These are phyloP conservation scores for Pentalonia nigronervosa DNA, from an alignment of 1,140 invertebrate species.

Conservation along the genomic window DNA sequence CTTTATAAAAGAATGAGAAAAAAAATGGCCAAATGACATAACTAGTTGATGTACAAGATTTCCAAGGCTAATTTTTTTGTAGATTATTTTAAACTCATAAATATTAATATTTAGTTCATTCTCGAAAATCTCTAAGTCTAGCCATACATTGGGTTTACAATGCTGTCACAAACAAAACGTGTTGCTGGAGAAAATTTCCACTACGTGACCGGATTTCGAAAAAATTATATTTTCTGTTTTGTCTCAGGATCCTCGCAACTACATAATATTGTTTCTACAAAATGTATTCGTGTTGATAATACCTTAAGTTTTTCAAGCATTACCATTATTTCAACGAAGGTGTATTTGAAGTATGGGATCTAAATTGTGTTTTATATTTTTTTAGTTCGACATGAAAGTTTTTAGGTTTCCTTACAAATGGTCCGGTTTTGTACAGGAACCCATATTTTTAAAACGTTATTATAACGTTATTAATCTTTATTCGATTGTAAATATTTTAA, in stretches of 20 bases:
- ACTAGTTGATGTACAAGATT: not conserved
- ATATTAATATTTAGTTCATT: conserved; percentile 34
- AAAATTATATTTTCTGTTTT: conserved; percentile 59
- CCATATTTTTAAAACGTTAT: not conserved
- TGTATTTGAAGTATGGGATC: not conserved
- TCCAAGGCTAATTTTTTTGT: not conserved
- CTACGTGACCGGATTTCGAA: conserved; percentile 29
- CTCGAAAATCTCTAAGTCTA: not conserved
- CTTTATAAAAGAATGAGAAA: not conserved
- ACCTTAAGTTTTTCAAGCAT: not conserved
- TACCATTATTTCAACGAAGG: conserved; percentile 1
- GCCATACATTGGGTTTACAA: not conserved
- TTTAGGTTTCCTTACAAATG: not conserved
- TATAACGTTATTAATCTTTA: not conserved
- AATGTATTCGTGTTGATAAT: conserved; percentile 27
- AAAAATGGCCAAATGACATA: not conserved
- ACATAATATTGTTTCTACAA: conserved; percentile 20
- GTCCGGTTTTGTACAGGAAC: too few relatives aligned
- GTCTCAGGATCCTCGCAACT: not conserved
- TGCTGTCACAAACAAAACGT: conserved; percentile 57
- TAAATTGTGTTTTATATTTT: not conserved
- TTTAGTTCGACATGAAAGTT: not conserved
- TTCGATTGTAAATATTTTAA: not conserved
- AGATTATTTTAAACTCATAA: not conserved
- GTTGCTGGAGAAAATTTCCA: conserved; percentile 59